Percentiles rank a stretch among this genome's conserved stretches.
These are phyloP conservation scores for Drosophila aff. DNA, from an alignment of 1,140 invertebrate species.

Conservation along the genomic window DNA sequence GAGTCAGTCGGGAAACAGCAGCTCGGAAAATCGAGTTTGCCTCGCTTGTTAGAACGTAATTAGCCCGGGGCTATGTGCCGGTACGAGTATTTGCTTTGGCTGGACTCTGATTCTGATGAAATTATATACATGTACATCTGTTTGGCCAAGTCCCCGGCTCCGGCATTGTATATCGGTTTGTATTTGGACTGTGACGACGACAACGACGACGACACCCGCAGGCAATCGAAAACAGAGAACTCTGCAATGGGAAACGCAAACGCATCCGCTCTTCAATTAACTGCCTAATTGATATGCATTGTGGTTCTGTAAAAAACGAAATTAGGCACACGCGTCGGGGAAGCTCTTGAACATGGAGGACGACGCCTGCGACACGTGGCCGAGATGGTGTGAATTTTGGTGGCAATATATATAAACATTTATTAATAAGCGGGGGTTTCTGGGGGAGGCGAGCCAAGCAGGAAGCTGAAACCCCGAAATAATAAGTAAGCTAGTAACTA, in stretches of 20 bases:
- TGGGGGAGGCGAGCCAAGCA: no score
- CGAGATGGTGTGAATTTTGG: constrained; percentile 56
- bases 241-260: constrained; percentile 18
- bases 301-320: constrained; percentile 38
- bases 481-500: background rate
- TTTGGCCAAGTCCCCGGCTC: constrained; percentile 30
- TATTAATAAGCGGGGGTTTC: constrained; percentile 10
- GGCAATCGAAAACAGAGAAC: constrained; percentile 18
- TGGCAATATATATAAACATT: constrained; percentile 9
- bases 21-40: constrained; percentile 76
- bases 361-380: constrained; percentile 50
- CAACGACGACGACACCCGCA: constrained; percentile 28
- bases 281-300: constrained; percentile 73
- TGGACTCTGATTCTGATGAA: constrained; percentile 55
- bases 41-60: constrained; percentile 82
- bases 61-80: constrained; percentile 66
- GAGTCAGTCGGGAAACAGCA: constrained; percentile 9
- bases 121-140: constrained; percentile 63
- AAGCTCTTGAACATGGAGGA: constrained; percentile 45
- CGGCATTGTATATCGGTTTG: constrained; percentile 15
- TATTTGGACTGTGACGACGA: constrained; percentile 47
- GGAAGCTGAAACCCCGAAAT: background rate
- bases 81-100: constrained; percentile 60
- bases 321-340: constrained; percentile 66
- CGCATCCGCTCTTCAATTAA: constrained; percentile 61